Evolutionary conservation across 2,888 invertebrate species (phyloP).

Genomic region (Aporophyla lueneburgensis): DNA sequence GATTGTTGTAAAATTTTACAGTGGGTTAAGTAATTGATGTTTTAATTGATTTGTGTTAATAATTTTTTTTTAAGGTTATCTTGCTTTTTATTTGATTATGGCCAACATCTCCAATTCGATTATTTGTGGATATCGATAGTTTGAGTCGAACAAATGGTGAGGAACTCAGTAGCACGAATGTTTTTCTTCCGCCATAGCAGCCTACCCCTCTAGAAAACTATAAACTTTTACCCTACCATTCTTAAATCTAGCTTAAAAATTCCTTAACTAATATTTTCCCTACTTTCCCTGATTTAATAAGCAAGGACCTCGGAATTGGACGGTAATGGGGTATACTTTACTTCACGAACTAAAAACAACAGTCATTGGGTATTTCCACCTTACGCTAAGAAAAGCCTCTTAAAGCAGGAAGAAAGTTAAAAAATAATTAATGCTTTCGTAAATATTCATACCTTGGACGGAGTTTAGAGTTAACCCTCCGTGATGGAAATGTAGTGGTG

Average conservation of each 20-base stretch:
- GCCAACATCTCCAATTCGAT: neutral
- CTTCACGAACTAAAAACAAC: slow-evolving; percentile 71
- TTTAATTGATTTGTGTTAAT: neutral
- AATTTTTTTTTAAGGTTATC: no score
- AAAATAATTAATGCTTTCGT: slow-evolving; percentile 92
- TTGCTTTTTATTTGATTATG: neutral
- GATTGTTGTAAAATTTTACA: neutral
- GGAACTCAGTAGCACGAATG: neutral
- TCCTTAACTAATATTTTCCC: slow-evolving; percentile 47
- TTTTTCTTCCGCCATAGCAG: neutral
- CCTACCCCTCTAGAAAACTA: neutral
- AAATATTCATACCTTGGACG: slow-evolving; percentile 91
- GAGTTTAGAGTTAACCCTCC: slow-evolving; percentile 88
- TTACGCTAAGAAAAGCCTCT: slow-evolving; percentile 87
- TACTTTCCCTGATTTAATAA: slow-evolving; percentile 62
- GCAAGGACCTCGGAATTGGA: slow-evolving; percentile 56
- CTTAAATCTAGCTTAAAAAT: slow-evolving; percentile 38
- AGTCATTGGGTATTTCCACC: slow-evolving; percentile 82
- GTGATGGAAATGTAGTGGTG: slow-evolving; percentile 68
- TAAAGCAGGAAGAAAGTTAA: slow-evolving; percentile 89
- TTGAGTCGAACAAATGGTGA: neutral
- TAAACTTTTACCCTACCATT: neutral
- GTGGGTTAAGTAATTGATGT: neutral
- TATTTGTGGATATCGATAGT: neutral
- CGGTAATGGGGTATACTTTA: slow-evolving; percentile 65